A percentile compares a stretch with the other conserved stretches of the same genome.
Conservation (phyloP, 2,888 invertebrate species). For the Cheiracanthium punctorium region DNA sequence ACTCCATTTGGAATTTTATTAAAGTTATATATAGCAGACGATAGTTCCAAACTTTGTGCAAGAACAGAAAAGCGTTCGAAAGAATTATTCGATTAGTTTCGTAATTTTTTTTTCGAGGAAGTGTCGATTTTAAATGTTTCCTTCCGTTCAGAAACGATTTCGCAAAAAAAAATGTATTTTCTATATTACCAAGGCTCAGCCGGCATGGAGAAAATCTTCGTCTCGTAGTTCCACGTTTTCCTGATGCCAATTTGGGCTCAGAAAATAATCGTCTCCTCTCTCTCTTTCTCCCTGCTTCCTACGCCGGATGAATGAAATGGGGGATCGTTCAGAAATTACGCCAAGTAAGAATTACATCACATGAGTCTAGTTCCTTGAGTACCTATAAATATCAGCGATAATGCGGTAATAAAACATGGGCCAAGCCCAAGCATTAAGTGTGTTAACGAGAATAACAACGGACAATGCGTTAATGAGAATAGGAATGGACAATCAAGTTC, state of each 20-base stretch:
- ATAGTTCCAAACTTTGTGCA: not conserved
- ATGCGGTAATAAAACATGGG: no score
- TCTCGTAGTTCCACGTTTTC: not conserved
- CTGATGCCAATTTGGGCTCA: conserved; percentile 51
- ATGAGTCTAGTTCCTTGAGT: no score
- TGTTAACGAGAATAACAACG: no score
- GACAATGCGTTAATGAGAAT: no score
- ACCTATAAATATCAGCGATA: no score
- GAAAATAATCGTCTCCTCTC: conserved; percentile 13
- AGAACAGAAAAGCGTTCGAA: no score
- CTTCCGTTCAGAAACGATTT: not conserved
- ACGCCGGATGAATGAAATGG: conserved; percentile 31
- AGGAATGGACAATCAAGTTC: no score
- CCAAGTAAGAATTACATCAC: no score
- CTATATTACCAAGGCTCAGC: not conserved
- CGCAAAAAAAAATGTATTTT: not conserved
- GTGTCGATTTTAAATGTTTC: not conserved
- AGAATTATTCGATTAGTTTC: not conserved
- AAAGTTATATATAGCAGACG: not conserved
- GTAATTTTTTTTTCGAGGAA: not conserved
- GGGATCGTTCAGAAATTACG: conserved; percentile 37
- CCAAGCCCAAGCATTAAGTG: no score
- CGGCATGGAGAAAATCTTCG: not conserved
- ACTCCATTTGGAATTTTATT: no score
- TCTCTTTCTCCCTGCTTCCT: conserved; percentile 36